Base-by-base conservation (phyloP, 2,888 invertebrate species). In the Apamea sordens region DNA sequence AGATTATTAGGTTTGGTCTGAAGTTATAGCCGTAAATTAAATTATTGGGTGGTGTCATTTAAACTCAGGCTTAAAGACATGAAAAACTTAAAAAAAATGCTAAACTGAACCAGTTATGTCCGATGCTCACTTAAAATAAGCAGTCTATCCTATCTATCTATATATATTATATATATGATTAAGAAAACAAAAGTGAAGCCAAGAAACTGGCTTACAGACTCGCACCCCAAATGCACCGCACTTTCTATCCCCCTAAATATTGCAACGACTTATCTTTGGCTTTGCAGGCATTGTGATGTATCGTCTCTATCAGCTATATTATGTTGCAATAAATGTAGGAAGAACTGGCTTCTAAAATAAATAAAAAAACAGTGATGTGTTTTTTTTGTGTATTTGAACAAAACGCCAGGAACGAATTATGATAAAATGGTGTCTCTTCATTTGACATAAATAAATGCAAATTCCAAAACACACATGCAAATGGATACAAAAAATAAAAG, bases 251-350 rank as follows among this genome's bases (percentile, higher is more conserved):
- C 83, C 82, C 61, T 59, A 44, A 76, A 73, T 81, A 85, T 76
- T 76, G 70, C 73, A 82, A 28, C 70, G 47, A 65, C 83, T 85
- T 85, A 85, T 85, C 83, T 86, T 67, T 71, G 41, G 59, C 75
- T 83, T 82, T 82, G 86, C 86, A 85, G 73, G 67, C 82, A 47
- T 63, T 73, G 53, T 61, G 65, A 53, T 73, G 69, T 65, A 68
- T 85, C 50, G 72, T 21, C 61, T 76, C 18, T 65, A 81, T 70
- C 71, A 67, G 18, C 41, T 28, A 65, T 70, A 76, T 63, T 65
- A 71, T 24, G 53, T 72, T 76, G 15, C 61, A 41, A 59, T 28
- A 80, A 69, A 79, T 70, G 13, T 63, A 13, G 32, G 24, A 47
- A 21, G n/a, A 78, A 56, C 32, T 68, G 0, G 24, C 41, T 70